These are phyloP conservation scores for Acrocephalus arundinaceus DNA, from an alignment of 2,113 vertebrate species.

Conservation along the genomic window DNA sequence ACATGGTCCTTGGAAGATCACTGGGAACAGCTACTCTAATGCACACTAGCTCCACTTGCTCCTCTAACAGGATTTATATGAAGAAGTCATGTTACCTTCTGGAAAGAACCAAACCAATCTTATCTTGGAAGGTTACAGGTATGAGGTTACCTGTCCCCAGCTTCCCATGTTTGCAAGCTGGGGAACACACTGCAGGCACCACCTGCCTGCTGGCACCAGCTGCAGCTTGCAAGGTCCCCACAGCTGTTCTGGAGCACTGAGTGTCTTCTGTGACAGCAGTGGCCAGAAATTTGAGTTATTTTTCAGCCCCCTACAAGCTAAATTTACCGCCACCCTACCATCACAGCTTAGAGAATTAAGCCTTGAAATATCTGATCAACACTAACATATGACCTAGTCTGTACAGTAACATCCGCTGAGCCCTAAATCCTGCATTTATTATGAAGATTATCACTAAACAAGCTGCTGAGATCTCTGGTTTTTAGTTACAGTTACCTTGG, in stretches of 20 bases:
- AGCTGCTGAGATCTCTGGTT: neutral
- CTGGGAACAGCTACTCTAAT: neutral
- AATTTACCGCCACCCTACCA: neutral
- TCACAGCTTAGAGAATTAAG: neutral
- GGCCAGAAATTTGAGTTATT: neutral
- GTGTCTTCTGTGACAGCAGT: neutral
- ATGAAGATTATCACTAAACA: neutral
- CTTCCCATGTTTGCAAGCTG: neutral
- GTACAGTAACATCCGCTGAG: neutral
- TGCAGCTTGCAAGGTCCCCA: rapidly evolving
- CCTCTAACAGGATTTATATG: neutral
- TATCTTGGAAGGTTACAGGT: neutral
- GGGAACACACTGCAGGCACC: neutral
- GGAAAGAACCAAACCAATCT: neutral
- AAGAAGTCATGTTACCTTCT: neutral
- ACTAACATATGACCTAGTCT: neutral
- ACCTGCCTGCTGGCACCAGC: neutral
- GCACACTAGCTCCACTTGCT: neutral
- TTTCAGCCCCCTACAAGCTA: neutral
- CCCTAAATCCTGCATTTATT: neutral
- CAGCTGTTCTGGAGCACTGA: neutral
- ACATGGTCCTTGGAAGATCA: neutral
- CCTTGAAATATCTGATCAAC: neutral
- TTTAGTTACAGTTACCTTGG: neutral
- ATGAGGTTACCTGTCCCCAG: neutral